Evolutionary conservation across 2,797 vertebrate species (phyloP).

Genomic region (Poliocrania exsul): DNA sequence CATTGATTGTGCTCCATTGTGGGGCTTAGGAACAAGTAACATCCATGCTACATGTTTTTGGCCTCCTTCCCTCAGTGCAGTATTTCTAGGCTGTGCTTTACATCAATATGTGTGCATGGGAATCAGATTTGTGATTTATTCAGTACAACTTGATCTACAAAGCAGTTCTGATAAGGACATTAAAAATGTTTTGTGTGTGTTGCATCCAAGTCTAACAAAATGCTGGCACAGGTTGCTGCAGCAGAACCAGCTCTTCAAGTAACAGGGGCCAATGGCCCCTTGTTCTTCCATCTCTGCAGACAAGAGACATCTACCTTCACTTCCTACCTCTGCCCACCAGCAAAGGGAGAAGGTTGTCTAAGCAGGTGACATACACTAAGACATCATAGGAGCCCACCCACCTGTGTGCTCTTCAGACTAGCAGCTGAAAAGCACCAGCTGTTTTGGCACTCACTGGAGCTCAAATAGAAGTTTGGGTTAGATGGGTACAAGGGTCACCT

Average conservation of each 20-base stretch:
- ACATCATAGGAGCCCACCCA: neutral
- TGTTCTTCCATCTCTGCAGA: neutral
- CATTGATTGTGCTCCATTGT: neutral
- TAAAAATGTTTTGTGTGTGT: neutral
- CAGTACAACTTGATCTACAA: neutral
- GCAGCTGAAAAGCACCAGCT: neutral
- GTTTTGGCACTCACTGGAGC: neutral
- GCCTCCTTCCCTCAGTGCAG: neutral
- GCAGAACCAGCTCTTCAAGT: neutral
- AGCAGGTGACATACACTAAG: neutral
- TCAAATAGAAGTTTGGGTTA: neutral
- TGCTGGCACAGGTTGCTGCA: rapidly evolving
- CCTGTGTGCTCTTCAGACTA: neutral
- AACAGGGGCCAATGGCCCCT: neutral
- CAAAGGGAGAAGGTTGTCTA: neutral
- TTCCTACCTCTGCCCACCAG: neutral
- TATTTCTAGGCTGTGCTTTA: neutral
- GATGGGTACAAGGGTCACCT: neutral
- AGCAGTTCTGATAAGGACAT: neutral
- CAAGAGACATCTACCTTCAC: neutral
- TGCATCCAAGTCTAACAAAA: neutral
- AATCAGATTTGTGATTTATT: neutral
- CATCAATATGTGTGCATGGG: neutral
- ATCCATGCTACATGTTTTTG: neutral
- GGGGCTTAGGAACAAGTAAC: neutral